Evolutionary conservation across 2,797 vertebrate species (phyloP).

Genomic region (Pangasius sanitwongsei): DNA sequence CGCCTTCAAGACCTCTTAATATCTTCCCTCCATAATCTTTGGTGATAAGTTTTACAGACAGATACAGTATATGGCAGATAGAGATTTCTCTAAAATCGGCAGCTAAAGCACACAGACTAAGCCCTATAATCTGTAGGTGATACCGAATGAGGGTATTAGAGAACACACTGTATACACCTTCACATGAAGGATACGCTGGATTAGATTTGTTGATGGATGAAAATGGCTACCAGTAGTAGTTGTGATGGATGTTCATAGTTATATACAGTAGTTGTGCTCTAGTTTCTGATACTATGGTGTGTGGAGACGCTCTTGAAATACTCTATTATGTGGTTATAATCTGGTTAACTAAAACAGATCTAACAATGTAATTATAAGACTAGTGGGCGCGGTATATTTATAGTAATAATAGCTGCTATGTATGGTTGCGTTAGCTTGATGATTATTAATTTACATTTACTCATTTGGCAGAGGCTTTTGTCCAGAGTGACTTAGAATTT

Average conservation of each 20-base stretch:
- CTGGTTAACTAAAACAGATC: not conserved
- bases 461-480: not conserved
- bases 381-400: not conserved
- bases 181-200: slow-evolving; percentile 28
- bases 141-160: slow-evolving; percentile 45
- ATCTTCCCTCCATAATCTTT: not conserved
- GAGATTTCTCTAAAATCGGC: not conserved
- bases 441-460: not conserved
- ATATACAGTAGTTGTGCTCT: too few relatives aligned
- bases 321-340: not conserved
- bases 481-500: not conserved
- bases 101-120: slow-evolving; percentile 30
- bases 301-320: not conserved
- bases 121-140: slow-evolving; percentile 43
- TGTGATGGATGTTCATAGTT: not conserved
- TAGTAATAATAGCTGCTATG: not conserved
- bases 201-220: slow-evolving; percentile 43
- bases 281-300: not conserved
- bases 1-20: not conserved
- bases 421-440: too few relatives aligned
- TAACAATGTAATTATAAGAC: not conserved
- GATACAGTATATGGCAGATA: not conserved
- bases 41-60: not conserved
- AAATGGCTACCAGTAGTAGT: slow-evolving; percentile 11
- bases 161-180: slow-evolving; percentile 21